These are phyloP conservation scores for Lineus longissimus DNA, from an alignment of 1,140 invertebrate genomes.

Conservation along the genomic window DNA sequence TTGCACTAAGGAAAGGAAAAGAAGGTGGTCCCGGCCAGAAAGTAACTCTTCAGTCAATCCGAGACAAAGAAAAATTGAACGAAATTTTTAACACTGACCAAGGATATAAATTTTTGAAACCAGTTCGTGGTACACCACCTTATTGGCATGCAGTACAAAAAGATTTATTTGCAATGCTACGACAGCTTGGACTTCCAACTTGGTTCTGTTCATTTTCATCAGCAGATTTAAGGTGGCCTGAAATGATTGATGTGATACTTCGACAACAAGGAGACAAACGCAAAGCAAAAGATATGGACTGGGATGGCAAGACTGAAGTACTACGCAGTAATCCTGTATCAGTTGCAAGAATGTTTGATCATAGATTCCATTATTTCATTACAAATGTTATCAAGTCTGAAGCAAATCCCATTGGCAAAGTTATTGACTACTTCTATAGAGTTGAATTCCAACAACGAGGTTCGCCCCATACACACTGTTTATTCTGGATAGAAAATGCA, in stretches of 20 bases:
- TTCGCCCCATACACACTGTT: constrained; percentile 15
- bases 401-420: constrained; percentile 15
- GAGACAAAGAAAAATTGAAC: not conserved
- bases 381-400: constrained; percentile 8
- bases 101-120: constrained; percentile 1
- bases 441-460: constrained; percentile 11
- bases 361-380: constrained; percentile 17
- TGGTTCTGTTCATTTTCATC: not conserved
- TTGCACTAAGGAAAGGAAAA: not conserved
- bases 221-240: not conserved
- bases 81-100: not conserved
- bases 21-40: not conserved
- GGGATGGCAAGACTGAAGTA: no score
- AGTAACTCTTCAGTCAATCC: not conserved
- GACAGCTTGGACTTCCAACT: not conserved
- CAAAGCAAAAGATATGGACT: no score
- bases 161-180: not conserved
- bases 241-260: not conserved
- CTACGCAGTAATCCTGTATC: constrained; percentile 13
- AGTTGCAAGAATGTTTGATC: constrained; percentile 20
- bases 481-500: no score
- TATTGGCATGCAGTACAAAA: not conserved
- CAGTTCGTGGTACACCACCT: no score
- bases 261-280: no score
- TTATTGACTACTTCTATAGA: constrained; percentile 6